Conservation (phyloP, 64 coral and sea anemone species). For the Orbicella faveolata region DNA sequence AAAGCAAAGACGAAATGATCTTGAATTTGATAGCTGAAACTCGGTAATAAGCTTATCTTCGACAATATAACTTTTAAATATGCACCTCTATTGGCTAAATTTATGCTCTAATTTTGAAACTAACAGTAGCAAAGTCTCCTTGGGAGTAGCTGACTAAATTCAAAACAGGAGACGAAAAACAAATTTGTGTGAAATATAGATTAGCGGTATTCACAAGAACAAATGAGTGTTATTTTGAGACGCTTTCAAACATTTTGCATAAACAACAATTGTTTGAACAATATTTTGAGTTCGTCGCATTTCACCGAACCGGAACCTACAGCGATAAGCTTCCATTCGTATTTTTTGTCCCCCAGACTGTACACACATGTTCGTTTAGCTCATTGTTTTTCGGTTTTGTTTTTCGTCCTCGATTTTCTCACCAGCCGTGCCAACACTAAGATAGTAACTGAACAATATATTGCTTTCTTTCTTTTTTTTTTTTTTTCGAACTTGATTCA, state of each 20-base stretch:
- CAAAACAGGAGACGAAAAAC: not conserved
- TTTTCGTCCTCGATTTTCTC: not conserved
- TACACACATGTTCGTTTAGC: not conserved
- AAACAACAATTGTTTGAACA: not conserved
- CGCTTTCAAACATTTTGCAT: not conserved
- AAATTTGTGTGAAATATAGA: slow-evolving; percentile 6
- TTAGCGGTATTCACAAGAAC: not conserved
- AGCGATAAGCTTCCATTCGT: not conserved
- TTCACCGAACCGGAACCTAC: not conserved
- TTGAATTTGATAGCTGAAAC: not conserved
- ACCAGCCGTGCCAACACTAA: not conserved
- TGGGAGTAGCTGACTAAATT: not conserved
- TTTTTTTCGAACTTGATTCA: not conserved
- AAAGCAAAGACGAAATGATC: not conserved
- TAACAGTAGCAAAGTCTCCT: not conserved
- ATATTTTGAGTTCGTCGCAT: not conserved
- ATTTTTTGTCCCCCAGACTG: not conserved
- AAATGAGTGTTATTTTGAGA: slow-evolving; percentile 4
- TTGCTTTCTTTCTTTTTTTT: not conserved
- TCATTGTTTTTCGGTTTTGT: not conserved
- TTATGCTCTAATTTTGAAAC: not conserved
- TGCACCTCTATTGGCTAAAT: not conserved
- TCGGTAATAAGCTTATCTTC: slow-evolving; percentile 4
- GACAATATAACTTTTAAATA: not conserved
- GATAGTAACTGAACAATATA: slow-evolving; percentile 22